Evolutionary conservation across 1,140 invertebrate species (phyloP), one percentile per base, ranked within the genome.

Genomic region (Meteorus sp.): DNA sequence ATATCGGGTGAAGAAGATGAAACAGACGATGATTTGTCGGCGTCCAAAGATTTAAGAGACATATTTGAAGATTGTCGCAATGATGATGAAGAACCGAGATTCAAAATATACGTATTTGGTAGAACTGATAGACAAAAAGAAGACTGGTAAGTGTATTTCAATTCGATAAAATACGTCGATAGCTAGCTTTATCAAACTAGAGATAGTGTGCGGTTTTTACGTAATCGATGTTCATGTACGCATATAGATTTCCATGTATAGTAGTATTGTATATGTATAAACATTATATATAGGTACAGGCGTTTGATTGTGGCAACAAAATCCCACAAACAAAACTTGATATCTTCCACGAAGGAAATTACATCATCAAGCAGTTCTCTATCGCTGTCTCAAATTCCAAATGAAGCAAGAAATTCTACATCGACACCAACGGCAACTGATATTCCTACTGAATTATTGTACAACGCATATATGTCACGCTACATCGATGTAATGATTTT

Each of bases 81-180:
- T 35, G 56, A 70, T 4, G 65, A 68, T 11, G 65, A 66, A 45
- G 56, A 61, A 13, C 7, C 54, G 37, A 77, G 69, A 64, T 73
- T 65, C 15, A 79, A 76, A 75, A 71, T 82, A 13, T 88, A 87
- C 69, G 74, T 96, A 48, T 95, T 96, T 79, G 87, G 91, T 2
- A 82, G 93, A 60, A 88, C 89, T 48, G 88, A 90, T 67, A 79
- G 92, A 44, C 91, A 95, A 65, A 96, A 96, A 75, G 93, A 95
- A 79, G 88, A 94, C 66, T 96, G 94, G 93, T 92, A 81, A 74
- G 27, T 56, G n/a, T n/a, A n/a, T n/a, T 53, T 35, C 23, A 25
- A 0, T 44, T 37, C 20, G 22, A 13, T 3, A 33, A 29, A 20
- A 15, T 8, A n/a, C 23, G 3, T 48, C n/a, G 27, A 29, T 11